Evolutionary conservation across 1,140 invertebrate species (phyloP).

Genomic region (Drosophila suzukii): DNA sequence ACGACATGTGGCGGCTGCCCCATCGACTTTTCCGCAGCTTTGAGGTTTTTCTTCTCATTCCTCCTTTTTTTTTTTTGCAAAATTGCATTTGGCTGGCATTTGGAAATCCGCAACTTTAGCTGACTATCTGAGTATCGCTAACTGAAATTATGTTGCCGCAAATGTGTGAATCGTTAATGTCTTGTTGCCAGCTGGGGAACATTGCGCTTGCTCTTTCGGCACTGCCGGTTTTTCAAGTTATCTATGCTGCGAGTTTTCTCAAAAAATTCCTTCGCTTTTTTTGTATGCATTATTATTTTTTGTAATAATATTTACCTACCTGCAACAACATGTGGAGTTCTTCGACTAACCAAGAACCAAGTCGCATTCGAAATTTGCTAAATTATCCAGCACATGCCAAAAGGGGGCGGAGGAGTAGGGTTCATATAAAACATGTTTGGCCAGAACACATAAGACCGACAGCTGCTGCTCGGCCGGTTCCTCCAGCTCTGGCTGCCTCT

Average conservation of each 20-base stretch:
- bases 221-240: constrained; percentile 79
- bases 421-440: constrained; percentile 63
- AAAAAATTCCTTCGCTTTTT: constrained; percentile 51
- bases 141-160: constrained; percentile 76
- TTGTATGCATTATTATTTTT: constrained; percentile 26
- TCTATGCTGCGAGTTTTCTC: constrained; percentile 60
- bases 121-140: constrained; percentile 51
- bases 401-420: constrained; percentile 4
- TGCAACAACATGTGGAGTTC: constrained; percentile 38
- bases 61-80: constrained; percentile 7
- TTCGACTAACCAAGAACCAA: constrained; percentile 28
- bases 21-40: constrained; percentile 12
- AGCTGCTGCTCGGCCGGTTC: constrained; percentile 57
- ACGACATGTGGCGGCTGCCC: constrained; percentile 48
- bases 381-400: constrained; percentile 53
- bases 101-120: constrained; percentile 27
- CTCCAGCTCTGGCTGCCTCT: constrained; percentile 3
- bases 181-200: constrained; percentile 56
- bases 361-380: constrained; percentile 51
- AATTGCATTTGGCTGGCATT: constrained; percentile 49
- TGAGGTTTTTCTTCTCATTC: constrained; percentile 1
- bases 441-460: constrained; percentile 62
- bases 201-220: constrained; percentile 36
- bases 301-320: constrained; percentile 68
- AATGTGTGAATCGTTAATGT: constrained; percentile 82